These are phyloP conservation scores for Hycleus phaleratus DNA, from an alignment of 1,140 invertebrate species.

Conservation along the genomic window DNA sequence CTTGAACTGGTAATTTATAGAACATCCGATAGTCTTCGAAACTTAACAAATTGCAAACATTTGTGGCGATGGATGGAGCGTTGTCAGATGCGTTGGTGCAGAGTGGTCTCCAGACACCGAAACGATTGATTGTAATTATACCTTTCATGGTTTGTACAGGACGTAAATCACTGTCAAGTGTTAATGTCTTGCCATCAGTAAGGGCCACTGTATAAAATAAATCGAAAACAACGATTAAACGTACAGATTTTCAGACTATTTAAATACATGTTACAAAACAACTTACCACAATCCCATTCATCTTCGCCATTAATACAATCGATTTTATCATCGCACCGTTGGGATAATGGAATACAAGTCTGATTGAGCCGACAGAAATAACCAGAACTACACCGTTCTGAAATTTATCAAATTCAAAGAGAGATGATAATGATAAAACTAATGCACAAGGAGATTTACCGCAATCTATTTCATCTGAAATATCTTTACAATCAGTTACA, in stretches of 20 bases:
- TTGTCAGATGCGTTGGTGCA: slow-evolving; percentile 44
- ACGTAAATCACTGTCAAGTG: slow-evolving; percentile 48
- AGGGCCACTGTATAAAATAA: slow-evolving; percentile 50
- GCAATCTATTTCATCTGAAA: slow-evolving; percentile 50
- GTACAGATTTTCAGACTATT: neutral
- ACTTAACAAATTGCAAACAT: slow-evolving; percentile 55
- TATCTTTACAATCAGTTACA: slow-evolving; percentile 65
- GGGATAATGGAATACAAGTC: slow-evolving; percentile 48
- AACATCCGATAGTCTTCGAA: slow-evolving; percentile 43
- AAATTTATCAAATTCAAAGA: slow-evolving; percentile 12
- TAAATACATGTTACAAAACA: neutral
- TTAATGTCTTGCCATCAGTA: slow-evolving; percentile 52
- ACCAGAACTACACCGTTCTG: slow-evolving; percentile 49
- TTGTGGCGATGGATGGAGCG: slow-evolving; percentile 37
- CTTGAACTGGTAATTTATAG: slow-evolving; percentile 21
- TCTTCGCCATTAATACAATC: slow-evolving; percentile 64
- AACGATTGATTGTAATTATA: slow-evolving; percentile 48
- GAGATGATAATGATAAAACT: no score
- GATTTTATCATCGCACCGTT: slow-evolving; percentile 52
- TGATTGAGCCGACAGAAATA: slow-evolving; percentile 51
- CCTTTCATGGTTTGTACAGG: slow-evolving; percentile 52
- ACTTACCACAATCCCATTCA: slow-evolving; percentile 62
- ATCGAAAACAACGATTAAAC: neutral
- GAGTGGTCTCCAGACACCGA: slow-evolving; percentile 52
- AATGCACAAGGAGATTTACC: slow-evolving; percentile 21